Conservation (phyloP, 2,113 vertebrate genomes). For the Asarcornis scutulata region DNA sequence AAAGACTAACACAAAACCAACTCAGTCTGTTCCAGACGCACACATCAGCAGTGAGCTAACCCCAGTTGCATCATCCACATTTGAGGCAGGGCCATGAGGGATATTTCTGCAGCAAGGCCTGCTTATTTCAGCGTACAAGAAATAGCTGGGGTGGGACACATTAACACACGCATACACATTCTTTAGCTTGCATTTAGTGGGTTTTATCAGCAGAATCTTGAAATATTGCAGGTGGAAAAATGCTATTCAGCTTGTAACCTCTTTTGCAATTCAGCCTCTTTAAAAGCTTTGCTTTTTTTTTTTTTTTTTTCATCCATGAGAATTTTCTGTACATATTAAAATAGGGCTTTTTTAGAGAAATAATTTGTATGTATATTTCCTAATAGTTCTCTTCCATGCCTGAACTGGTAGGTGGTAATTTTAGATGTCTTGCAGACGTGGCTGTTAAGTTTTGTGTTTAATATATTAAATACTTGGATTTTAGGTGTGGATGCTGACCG, state of each 20-base stretch:
- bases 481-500: conserved; percentile 99
- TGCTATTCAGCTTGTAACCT: not conserved
- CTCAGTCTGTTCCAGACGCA: conserved; percentile 50
- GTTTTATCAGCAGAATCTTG: conserved; percentile 45
- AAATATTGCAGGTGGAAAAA: conserved; percentile 31
- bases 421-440: not conserved
- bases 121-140: not conserved
- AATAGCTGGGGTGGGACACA: conserved; percentile 28
- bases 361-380: not conserved
- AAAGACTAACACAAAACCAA: not conserved
- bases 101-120: conserved; percentile 10
- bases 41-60: conserved; percentile 70
- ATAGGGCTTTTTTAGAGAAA: not conserved
- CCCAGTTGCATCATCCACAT: conserved; percentile 68
- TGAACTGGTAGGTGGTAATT: not conserved
- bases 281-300: not conserved
- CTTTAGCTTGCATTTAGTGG: conserved; percentile 1
- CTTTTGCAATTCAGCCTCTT: not conserved
- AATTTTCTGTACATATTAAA: not conserved
- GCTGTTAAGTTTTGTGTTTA: not conserved
- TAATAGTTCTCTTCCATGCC: not conserved
- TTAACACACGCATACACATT: conserved; percentile 6
- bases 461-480: not conserved
- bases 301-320: not conserved
- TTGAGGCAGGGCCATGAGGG: conserved; percentile 55